Evolutionary conservation across 2,888 invertebrate species (phyloP).

Genomic region (Heliconius sara): DNA sequence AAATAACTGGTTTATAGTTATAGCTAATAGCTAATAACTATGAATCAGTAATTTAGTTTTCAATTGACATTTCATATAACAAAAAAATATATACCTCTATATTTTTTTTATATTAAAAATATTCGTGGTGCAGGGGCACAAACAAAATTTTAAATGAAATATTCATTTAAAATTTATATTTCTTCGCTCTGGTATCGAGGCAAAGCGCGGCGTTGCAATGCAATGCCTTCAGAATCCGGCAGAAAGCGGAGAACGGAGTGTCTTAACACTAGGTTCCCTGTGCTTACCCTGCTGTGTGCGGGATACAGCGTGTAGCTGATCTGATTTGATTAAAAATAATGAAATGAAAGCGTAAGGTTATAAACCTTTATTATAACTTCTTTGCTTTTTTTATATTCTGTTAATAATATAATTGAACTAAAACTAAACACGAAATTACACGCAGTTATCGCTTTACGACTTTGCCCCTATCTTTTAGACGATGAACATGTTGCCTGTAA

Average conservation of each 20-base stretch:
- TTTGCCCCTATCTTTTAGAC: conserved; percentile 60
- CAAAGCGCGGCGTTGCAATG: too few species aligned
- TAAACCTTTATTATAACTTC: background rate
- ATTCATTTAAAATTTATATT: too few species aligned
- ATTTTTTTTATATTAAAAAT: background rate
- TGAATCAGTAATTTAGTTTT: background rate
- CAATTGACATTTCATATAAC: too few species aligned
- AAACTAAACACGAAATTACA: conserved; percentile 61
- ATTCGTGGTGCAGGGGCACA: background rate
- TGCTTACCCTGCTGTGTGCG: too few species aligned
- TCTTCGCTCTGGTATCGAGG: too few species aligned
- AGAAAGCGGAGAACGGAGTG: too few species aligned
- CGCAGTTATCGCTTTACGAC: conserved; percentile 70
- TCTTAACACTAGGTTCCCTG: too few species aligned
- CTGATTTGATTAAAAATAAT: too few species aligned
- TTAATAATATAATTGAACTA: conserved; percentile 51
- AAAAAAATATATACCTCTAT: background rate
- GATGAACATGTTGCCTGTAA: conserved; percentile 74
- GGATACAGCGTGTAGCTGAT: too few species aligned
- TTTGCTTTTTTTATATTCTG: background rate
- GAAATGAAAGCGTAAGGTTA: background rate
- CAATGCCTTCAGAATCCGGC: too few species aligned
- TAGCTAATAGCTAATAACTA: background rate
- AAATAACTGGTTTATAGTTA: background rate
- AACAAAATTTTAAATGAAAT: too few species aligned